A percentile compares a stretch with the other conserved stretches of the same genome.
Evolutionary conservation across 2,888 invertebrate genomes (phyloP).

Genomic region (Polyploca ridens): DNA sequence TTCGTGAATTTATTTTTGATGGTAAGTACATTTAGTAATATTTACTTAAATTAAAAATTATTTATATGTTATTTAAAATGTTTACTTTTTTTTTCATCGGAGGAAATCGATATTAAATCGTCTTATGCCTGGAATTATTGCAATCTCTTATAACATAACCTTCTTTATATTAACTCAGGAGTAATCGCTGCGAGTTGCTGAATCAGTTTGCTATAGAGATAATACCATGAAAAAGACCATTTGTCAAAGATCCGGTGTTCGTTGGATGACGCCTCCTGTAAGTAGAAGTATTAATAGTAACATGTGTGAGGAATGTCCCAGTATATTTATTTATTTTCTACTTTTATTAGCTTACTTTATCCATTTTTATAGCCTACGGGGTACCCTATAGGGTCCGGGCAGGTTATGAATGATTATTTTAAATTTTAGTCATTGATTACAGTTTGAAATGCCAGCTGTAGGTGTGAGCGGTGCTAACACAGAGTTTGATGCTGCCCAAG

Average conservation of each 20-base stretch:
- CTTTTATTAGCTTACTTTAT: no score
- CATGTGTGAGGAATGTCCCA: no score
- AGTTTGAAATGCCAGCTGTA: conserved; percentile 28
- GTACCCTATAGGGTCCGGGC: no score
- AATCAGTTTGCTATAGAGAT: background rate
- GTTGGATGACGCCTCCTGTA: conserved; percentile 5
- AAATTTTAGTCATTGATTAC: background rate
- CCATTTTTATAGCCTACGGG: no score
- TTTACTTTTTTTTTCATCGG: no score
- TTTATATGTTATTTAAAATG: no score
- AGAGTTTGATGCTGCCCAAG: conserved; percentile 48
- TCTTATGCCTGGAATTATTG: no score
- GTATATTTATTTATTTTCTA: no score
- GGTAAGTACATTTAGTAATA: background rate
- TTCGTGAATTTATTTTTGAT: background rate
- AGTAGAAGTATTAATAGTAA: background rate
- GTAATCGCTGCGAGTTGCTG: background rate
- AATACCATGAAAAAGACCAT: conserved; percentile 10
- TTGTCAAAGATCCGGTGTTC: background rate
- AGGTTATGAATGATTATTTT: background rate
- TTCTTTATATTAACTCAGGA: background rate
- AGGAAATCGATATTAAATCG: no score
- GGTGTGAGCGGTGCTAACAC: conserved; percentile 31
- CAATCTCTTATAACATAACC: no score
- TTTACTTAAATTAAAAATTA: no score